A percentile compares a stretch with the other conserved stretches of the same genome.
These are phyloP conservation scores for Lordiphosa andalusiaca DNA, from an alignment of 2,888 invertebrate genomes.

Conservation along the genomic window DNA sequence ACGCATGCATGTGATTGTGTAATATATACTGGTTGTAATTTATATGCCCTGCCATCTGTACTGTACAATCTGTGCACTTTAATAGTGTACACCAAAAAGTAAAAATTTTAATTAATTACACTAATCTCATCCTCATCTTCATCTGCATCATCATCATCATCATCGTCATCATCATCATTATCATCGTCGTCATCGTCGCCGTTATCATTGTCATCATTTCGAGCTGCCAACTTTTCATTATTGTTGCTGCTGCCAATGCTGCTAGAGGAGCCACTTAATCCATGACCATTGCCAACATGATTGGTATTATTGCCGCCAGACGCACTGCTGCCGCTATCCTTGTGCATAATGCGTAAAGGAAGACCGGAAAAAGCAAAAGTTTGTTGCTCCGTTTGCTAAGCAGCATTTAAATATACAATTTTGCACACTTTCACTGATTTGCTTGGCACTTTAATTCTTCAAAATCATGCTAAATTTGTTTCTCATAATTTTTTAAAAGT, in stretches of 20 bases:
- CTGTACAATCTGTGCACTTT: too few relatives aligned
- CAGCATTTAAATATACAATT: conserved; percentile 4
- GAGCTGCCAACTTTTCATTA: conserved; percentile 41
- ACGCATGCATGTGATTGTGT: conserved; percentile 33
- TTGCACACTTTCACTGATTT: conserved; percentile 3
- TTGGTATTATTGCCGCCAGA: conserved; percentile 35
- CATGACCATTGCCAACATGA: conserved; percentile 42
- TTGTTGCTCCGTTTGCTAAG: conserved; percentile 16
- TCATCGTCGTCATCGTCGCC: conserved; percentile 37
- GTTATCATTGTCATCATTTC: conserved; percentile 41
- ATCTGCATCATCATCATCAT: conserved; percentile 33
- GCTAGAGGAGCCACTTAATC: conserved; percentile 31
- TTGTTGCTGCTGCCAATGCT: conserved; percentile 27
- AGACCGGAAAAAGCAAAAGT: conserved; percentile 29
- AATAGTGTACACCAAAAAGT: too few relatives aligned
- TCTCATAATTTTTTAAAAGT: neutral
- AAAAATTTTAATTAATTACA: conserved; percentile 33
- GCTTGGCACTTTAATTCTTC: neutral
- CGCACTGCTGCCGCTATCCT: conserved; percentile 45
- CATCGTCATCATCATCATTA: conserved; percentile 30
- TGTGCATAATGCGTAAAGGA: conserved; percentile 56
- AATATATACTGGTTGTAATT: conserved; percentile 22
- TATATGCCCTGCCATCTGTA: conserved; percentile 55
- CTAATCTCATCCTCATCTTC: conserved; percentile 42
- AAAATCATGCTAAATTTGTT: too few relatives aligned